Base-by-base conservation (phyloP, 1,140 invertebrate genomes). In the Drosophila teissieri region DNA sequence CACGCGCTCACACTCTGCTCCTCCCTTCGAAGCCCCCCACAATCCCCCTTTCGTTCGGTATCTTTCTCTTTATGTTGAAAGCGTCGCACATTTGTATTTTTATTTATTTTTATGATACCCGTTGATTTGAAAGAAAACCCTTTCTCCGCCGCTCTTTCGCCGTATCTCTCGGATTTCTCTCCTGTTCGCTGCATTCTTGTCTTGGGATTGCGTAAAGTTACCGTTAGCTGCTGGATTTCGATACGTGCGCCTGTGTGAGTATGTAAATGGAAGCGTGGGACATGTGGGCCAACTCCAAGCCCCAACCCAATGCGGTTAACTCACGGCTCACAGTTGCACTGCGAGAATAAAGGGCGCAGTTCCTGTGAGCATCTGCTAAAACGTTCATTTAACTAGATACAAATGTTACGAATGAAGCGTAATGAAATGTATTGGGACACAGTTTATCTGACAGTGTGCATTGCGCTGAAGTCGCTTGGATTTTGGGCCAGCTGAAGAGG, bases 191-290 rank as follows among this genome's bases (percentile, higher is more conserved):
- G 65, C 78, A 86, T 86, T 85, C 81, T 74, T 80, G 45, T 8
- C 55, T 53, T 69, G 76, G 75, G 75, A 89, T 89, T 89, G 84
- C 83, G 83, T 86, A 89, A 86, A 80, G 81, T 56, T 84, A 70
- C 83, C 84, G 83, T 89, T 88, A 88, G 84, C 75, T 31, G 74
- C 63, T 70, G 82, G 82, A 75, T 75, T 76, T 76, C 34, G 56
- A 46, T 78, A 12, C 14, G 27, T 44, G 36, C 36, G 22, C 40
- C 39, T 54, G 58, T 64, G 70, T 54, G 36, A 63, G 78, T 79
- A 83, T 88, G 84, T 77, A 88, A 88, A 89, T 89, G 74, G 75
- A 68, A 69, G 84, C 83, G 83, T 88, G 84, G 83, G 83, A 86
- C 84, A 86, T 88, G 75, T 73, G 70, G 70, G 62, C 75, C 65